Base-by-base conservation (phyloP, 2,113 vertebrate genomes). In the Gila orcuttii region DNA sequence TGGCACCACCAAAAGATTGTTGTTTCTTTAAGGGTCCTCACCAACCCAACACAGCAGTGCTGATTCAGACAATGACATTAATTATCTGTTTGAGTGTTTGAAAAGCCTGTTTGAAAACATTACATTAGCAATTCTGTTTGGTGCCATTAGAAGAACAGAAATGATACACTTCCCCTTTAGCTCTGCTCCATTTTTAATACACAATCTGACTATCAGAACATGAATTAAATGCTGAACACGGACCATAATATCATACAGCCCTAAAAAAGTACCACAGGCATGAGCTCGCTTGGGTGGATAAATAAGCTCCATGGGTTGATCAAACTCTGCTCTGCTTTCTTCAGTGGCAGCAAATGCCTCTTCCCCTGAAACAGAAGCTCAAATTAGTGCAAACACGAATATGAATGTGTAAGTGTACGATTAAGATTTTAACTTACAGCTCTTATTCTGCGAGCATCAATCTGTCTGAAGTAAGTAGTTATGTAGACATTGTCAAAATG, bases 401-500 rank as follows among this genome's bases (percentile, higher is more conserved):
- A 23, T 28, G 45, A 31, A 7, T 82, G 50, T 25, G 15, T 2
- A 57, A 23, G 55, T 81, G n/a, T 33, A 66, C 31, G 15, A n/a
- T 23, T 19, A 31, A 31, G 2, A 33, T 39, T 21, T 1, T 21
- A 79, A 3, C 93, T 88, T 85, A 96, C 96, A 89, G 90, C 89
- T 86, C 90, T 90, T 66, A 64, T 89, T 82, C 96, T 94, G 4
- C 95, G 94, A 0, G 91, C 91, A 0, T 97, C 96, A 0, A 97
- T 96, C 75, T 96, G 95, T n/a, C 87, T 82, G 87, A 97, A 96
- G 84, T 97, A 96, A 50, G 94, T 95, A 85, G 94, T 96, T 80
- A 97, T 73, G n/a, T 97, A 97, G 79, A 95, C 60, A 76, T 97
- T 97, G 89, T 97, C 96, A 1, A 95, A 96, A 86, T 88, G 79